Conservation (phyloP, 2,888 invertebrate genomes). For the Hylaea fasciaria region DNA sequence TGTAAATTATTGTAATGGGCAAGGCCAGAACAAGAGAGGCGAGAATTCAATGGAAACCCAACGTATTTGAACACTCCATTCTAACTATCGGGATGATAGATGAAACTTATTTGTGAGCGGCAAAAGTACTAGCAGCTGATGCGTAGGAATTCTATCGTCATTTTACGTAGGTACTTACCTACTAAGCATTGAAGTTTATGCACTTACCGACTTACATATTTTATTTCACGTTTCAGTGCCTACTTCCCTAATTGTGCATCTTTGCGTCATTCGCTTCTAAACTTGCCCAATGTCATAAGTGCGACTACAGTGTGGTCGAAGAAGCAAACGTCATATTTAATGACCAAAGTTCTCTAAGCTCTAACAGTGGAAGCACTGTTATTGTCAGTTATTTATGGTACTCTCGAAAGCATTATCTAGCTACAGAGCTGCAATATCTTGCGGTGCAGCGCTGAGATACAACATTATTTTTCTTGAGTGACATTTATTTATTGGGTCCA, state of each 20-base stretch:
- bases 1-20: constrained; percentile 41
- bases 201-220: too few species aligned
- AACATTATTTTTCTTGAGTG: constrained; percentile 35
- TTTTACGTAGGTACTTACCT: too few species aligned
- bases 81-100: constrained; percentile 16
- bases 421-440: constrained; percentile 42
- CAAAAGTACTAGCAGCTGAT: not conserved
- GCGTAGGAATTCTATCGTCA: not conserved
- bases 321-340: too few species aligned
- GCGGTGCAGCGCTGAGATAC: constrained; percentile 8
- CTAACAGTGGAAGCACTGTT: too few species aligned
- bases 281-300: too few species aligned
- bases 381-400: constrained; percentile 43
- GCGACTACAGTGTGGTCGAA: too few species aligned
- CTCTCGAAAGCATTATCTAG: constrained; percentile 45
- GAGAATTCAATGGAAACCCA: constrained; percentile 62
- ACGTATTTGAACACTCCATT: constrained; percentile 41
- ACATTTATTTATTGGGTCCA: constrained; percentile 33
- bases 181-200: too few species aligned
- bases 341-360: too few species aligned
- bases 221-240: too few species aligned
- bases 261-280: too few species aligned
- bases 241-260: too few species aligned
- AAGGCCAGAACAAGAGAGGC: constrained; percentile 37
- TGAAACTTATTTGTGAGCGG: constrained; percentile 2